Evolutionary conservation across 2,797 vertebrate species (phyloP), one percentile per base, ranked within the genome.

Genomic region (Champsocephalus gunnari): DNA sequence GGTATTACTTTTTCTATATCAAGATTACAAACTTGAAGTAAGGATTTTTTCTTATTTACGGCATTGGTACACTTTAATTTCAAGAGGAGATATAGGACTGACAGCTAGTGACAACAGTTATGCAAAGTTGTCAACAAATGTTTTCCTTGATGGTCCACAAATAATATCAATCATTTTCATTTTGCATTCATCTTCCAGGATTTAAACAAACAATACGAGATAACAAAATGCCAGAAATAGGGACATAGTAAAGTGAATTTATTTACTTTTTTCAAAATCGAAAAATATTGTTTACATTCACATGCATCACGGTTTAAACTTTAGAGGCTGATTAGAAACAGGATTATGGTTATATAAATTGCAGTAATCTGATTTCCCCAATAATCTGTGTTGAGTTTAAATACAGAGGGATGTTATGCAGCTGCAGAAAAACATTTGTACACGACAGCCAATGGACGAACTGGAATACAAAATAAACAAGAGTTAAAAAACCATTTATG

Each of bases 341-440:
- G 67, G 48, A 62, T 78, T 61, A 43, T 66, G 73, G 32, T 55
- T 49, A 13, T n/a, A 19, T 51, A 48, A 24, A 54, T 21, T 24
- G 34, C 13, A 51, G 17, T 70, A 66, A 79, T 73, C 69, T 45
- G 51, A 83, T 82, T 73, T 55, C 11, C 3, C 4, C 24, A 66
- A 7, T 72, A 66, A 59, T 5, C 71, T 60, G 16, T 59, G 48
- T 66, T 13, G 43, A 16, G 51, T 75, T 64, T 13, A 59, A 63
- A 19, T 28, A 6, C 21, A 32, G 44, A 58, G 24, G 53, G 43
- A 57, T 14, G 13, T 17, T 13, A 3, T 34, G 57, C 3, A 45
- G 12, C 10, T 47, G 16, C 19, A 59, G 12, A 16, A 21, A 21
- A 55, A 14, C 24, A 21, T 63, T 32, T 45, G 50, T 4, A 56